Percentiles rank a stretch among this genome's conserved stretches.
phyloP scores from a whole-genome alignment of 2,113 vertebrate genomes.

The Cyphomyrus discorhynchus region DNA sequence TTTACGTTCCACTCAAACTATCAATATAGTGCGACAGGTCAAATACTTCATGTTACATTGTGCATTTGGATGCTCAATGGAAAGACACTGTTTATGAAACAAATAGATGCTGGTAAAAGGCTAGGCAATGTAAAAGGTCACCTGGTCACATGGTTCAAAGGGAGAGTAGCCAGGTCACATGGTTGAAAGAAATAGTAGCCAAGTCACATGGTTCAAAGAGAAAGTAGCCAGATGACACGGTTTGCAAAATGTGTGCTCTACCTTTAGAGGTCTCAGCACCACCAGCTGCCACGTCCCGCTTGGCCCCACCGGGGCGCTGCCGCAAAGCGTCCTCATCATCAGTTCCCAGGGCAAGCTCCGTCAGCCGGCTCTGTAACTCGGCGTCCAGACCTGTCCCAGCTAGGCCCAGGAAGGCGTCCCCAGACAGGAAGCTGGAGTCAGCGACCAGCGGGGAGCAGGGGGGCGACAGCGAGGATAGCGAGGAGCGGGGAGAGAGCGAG shows the following conservation, averaged over 20 bases:
- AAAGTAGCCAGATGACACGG: not conserved
- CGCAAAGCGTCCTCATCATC: conserved; percentile 38
- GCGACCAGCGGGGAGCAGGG: conserved; percentile 84
- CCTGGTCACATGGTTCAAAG: not conserved
- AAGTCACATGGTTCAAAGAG: not conserved
- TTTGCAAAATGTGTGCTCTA: conserved; percentile 20
- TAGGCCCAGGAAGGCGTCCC: conserved; percentile 69
- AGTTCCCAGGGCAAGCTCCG: conserved; percentile 65
- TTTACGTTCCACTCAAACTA: not conserved
- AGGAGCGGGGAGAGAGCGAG: conserved; percentile 86
- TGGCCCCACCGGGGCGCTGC: conserved; percentile 29
- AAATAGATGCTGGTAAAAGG: not conserved
- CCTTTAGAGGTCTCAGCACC: conserved; percentile 50
- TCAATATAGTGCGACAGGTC: not conserved
- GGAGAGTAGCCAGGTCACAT: not conserved
- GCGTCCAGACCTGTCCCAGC: conserved; percentile 66
- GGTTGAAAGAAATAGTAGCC: not conserved
- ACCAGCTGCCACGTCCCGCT: conserved; percentile 25
- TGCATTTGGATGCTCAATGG: not conserved
- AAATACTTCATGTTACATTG: not conserved
- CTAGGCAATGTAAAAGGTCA: not conserved
- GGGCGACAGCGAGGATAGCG: conserved; percentile 87
- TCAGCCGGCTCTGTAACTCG: conserved; percentile 70
- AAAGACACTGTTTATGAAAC: not conserved
- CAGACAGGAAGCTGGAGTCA: conserved; percentile 67